A percentile compares a stretch with the other conserved stretches of the same genome.
Conservation (phyloP, 2,113 vertebrate genomes). For the Triplophysa tibetana region DNA sequence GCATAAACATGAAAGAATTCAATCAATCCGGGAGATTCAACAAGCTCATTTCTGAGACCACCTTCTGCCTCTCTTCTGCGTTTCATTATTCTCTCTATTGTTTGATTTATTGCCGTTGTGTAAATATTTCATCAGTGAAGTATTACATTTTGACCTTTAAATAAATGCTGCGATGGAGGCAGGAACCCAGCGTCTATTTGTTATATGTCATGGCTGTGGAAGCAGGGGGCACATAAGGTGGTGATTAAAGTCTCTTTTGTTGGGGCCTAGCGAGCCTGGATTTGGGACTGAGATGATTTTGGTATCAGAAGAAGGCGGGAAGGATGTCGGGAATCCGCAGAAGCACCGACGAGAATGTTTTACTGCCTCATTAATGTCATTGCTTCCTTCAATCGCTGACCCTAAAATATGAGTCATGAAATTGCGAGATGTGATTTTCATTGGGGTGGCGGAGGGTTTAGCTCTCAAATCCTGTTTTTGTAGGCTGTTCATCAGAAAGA, state of each 20-base stretch:
- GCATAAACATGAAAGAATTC: conserved; percentile 51
- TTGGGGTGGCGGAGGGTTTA: conserved; percentile 21
- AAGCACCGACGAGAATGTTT: conserved; percentile 47
- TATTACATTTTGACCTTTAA: conserved; percentile 64
- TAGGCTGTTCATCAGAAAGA: conserved; percentile 41
- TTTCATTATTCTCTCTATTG: conserved; percentile 54
- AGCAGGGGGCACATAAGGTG: conserved; percentile 43
- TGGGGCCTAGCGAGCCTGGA: conserved; percentile 16
- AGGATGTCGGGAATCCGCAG: background rate
- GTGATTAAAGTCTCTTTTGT: conserved; percentile 54
- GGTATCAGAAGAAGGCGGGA: conserved; percentile 7
- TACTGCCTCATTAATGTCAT: conserved; percentile 50
- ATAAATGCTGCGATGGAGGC: conserved; percentile 54
- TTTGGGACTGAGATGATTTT: conserved; percentile 29
- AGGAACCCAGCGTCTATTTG: conserved; percentile 47
- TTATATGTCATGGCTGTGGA: conserved; percentile 42
- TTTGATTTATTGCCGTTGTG: conserved; percentile 63
- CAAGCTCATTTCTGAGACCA: conserved; percentile 5
- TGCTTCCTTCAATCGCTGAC: conserved; percentile 32
- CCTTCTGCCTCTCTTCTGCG: conserved; percentile 12
- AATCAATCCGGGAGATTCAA: conserved; percentile 42
- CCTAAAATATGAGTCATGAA: conserved; percentile 52
- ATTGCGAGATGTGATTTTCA: conserved; percentile 46
- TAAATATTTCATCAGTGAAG: conserved; percentile 65
- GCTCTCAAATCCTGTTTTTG: conserved; percentile 46